These are phyloP conservation scores for Phacellophora camtschatica DNA, from an alignment of 30 jellyfish, hydroid and myxozoan species.

Conservation along the genomic window DNA sequence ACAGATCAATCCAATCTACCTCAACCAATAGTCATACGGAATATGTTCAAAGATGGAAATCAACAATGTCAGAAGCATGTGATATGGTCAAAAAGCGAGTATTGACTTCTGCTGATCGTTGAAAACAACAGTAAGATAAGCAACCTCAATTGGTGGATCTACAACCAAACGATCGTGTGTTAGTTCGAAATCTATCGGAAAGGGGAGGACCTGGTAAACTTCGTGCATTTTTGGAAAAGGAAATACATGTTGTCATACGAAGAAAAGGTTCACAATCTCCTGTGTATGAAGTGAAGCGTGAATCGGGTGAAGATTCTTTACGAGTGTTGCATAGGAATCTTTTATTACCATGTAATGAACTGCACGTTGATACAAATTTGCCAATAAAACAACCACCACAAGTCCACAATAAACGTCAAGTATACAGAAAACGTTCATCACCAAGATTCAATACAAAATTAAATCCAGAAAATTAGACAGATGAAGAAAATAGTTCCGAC, in stretches of 20 bases:
- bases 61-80: too few relatives aligned
- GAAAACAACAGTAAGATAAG: too few relatives aligned
- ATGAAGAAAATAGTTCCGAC: background rate
- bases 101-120: too few relatives aligned
- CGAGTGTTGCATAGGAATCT: slow-evolving; percentile 39
- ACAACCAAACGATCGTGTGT: too few relatives aligned
- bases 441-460: background rate
- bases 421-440: background rate
- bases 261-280: slow-evolving; percentile 11
- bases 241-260: slow-evolving; percentile 17
- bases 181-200: slow-evolving; percentile 33
- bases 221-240: slow-evolving; percentile 25
- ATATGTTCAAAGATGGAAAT: too few relatives aligned
- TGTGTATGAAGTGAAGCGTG: slow-evolving; percentile 24
- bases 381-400: background rate
- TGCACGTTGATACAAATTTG: background rate
- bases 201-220: slow-evolving; percentile 72
- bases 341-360: slow-evolving; percentile 19
- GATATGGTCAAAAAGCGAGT: too few relatives aligned
- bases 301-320: slow-evolving; percentile 1
- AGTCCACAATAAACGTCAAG: background rate
- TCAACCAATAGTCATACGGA: too few relatives aligned
- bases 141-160: too few relatives aligned
- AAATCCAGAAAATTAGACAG: background rate
- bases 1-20: too few relatives aligned